Evolutionary conservation across 2,113 vertebrate genomes (phyloP).

Genomic region (Campylorhamphus procurvoides): DNA sequence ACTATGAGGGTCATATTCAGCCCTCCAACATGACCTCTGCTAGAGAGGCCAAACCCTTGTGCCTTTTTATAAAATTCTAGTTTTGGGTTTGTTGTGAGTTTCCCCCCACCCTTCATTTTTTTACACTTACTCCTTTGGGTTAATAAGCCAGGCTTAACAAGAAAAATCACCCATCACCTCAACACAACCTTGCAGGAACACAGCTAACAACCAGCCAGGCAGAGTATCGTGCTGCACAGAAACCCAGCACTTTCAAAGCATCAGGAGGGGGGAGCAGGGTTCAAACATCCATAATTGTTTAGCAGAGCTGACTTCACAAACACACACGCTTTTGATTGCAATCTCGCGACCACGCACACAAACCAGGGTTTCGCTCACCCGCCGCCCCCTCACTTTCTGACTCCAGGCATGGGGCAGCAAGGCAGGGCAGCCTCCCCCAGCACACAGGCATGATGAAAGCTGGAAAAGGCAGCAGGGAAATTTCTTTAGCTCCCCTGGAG

Average conservation of each 20-base stretch:
- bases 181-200: not conserved
- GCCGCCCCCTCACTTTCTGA: not conserved
- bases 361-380: not conserved
- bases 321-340: not conserved
- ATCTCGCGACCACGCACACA: not conserved
- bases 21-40: not conserved
- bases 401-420: not conserved
- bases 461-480: not conserved
- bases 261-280: not conserved
- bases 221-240: accelerated
- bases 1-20: not conserved
- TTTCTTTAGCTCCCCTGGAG: not conserved
- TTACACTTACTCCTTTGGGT: not conserved
- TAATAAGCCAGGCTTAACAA: not conserved
- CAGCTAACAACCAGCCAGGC: not conserved
- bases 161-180: not conserved
- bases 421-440: not conserved
- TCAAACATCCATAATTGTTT: not conserved
- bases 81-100: not conserved
- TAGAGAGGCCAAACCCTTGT: not conserved
- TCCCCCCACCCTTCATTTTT: not conserved
- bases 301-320: not conserved
- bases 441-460: not conserved
- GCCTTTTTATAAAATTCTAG: not conserved
- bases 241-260: not conserved